Evolutionary conservation across 1,140 invertebrate genomes (phyloP), one percentile per base, ranked within the genome.

Genomic region (Mylabris phalerata): DNA sequence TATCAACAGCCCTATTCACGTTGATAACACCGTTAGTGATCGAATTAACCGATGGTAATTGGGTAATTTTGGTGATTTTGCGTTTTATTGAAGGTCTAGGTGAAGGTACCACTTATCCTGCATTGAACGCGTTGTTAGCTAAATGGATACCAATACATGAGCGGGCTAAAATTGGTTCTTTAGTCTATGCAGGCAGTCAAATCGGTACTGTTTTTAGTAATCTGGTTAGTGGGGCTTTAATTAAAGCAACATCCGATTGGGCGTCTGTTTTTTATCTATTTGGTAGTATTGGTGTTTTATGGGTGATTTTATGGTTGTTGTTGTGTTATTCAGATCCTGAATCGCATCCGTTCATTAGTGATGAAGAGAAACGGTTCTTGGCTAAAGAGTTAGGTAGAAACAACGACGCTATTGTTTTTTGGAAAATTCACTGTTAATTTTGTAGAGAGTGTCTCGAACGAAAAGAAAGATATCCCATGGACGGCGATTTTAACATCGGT

Each of bases 211-310:
- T 92, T n/a, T 77, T 90, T n/a, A 86, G 88, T 2, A 86, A 88
- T n/a, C 78, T 83, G 0, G 60, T 89, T 1, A 88, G 85, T 10
- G 89, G 89, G 6, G 71, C 85, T 9, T 76, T 89, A 2, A 79
- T 90, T 9, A 76, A 84, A 57, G 75, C 83, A 57, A 78, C 78
- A 1, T 77, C 82, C 9, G 82, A 84, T 25, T 92, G 89, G 89
- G 79, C 84, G 2, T 80, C 82, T 0, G 88, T 91, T 0, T 93
- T 92, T 73, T 93, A 92, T 69, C 78, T 92, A 6, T 94, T 93
- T 75, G 92, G 92, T 63, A 78, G 79, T 48, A 66, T 87, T 0
- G 87, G 86, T 4, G 73, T 88, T 1, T 48, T 88, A 0, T 90
- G 88, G 88, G 89, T 87, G 54, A 67, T 87, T 27, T 67, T 87